Conservation (phyloP, 92 coral and sea anemone genomes). For the Palythoa heliodiscus region DNA sequence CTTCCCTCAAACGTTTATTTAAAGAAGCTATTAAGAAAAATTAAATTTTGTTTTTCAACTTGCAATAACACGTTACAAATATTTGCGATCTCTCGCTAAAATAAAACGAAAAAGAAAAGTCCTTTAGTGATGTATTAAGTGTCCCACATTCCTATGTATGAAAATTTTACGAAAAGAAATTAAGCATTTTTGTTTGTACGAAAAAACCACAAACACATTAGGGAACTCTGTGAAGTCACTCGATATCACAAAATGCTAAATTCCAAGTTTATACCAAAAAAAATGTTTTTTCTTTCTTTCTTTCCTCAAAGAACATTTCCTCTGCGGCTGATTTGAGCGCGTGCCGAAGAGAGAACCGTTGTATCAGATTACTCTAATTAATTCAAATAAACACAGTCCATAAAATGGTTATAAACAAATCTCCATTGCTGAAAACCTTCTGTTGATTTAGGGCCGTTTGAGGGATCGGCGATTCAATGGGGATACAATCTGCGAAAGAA, state of each 20-base stretch:
- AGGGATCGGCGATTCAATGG: conserved; percentile 42
- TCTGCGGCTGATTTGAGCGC: conserved; percentile 64
- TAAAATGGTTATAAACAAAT: conserved; percentile 65
- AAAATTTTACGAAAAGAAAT: not conserved
- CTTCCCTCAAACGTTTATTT: conserved; percentile 12
- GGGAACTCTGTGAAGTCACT: not conserved
- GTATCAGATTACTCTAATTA: conserved; percentile 67
- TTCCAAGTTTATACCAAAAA: conserved; percentile 43
- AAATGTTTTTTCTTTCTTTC: conserved; percentile 40
- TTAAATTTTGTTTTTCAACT: not conserved
- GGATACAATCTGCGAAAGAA: conserved; percentile 41
- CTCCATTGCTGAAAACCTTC: conserved; percentile 47
- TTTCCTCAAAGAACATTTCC: conserved; percentile 67
- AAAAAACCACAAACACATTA: not conserved
- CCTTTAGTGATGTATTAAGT: not conserved
- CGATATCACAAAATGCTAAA: conserved; percentile 9
- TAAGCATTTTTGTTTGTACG: not conserved
- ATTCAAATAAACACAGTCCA: conserved; percentile 76
- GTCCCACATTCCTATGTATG: not conserved
- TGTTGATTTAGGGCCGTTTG: conserved; percentile 66
- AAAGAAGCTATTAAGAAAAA: conserved; percentile 12
- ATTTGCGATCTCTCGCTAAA: not conserved
- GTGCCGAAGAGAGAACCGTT: conserved; percentile 61
- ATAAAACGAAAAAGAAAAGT: not conserved
- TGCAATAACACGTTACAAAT: not conserved